Evolutionary conservation across 64 coral and sea anemone species (phyloP).

Genomic region (Dendrophyllia cribrosa): DNA sequence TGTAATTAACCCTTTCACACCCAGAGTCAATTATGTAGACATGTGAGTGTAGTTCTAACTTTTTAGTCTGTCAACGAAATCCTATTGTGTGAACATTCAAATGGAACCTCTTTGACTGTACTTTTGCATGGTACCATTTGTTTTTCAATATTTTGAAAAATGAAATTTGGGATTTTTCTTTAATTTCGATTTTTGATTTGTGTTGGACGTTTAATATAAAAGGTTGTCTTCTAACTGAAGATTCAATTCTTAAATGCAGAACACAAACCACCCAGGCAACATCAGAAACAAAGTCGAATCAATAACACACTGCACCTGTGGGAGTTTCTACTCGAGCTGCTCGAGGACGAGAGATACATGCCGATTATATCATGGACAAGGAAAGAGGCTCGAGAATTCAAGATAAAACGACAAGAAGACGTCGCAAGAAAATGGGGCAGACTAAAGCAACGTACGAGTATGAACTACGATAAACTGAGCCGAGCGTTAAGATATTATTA

Average conservation of each 20-base stretch:
- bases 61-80: no score
- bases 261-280: not conserved
- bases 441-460: constrained; percentile 66
- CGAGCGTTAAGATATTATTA: constrained; percentile 49
- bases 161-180: no score
- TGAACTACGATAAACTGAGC: constrained; percentile 62
- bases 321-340: constrained; percentile 77
- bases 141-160: no score
- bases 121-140: no score
- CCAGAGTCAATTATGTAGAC: no score
- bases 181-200: no score
- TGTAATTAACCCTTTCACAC: no score
- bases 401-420: constrained; percentile 76
- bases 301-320: constrained; percentile 83
- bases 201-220: no score
- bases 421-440: constrained; percentile 66
- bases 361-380: constrained; percentile 77
- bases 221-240: not conserved
- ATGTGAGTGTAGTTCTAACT: no score
- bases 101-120: no score
- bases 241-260: not conserved
- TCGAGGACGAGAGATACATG: constrained; percentile 57
- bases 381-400: constrained; percentile 67
- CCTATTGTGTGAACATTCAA: no score
- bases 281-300: constrained; percentile 14